A percentile compares a stretch with the other conserved stretches of the same genome.
phyloP scores from a whole-genome alignment of 35 echinoderm and acorn worm species.

The Apostichopus californicus region DNA sequence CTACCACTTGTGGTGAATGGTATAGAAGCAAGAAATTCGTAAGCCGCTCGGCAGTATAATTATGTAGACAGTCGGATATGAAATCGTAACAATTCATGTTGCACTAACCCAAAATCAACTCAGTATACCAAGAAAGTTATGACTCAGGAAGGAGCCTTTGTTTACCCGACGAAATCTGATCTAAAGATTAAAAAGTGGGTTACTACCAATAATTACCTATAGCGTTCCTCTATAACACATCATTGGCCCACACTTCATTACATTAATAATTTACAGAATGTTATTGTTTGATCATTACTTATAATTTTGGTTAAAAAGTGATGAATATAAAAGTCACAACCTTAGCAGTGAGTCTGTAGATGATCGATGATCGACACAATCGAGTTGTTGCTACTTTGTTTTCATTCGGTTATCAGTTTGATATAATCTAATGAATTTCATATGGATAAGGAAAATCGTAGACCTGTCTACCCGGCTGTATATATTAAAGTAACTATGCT shows the following conservation, averaged over 20 bases:
- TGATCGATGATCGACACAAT: conserved; percentile 5
- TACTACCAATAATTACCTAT: conserved; percentile 15
- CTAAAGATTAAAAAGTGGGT: conserved; percentile 14
- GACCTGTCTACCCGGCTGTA: no score
- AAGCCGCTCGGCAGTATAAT: no score
- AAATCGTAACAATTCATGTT: no score
- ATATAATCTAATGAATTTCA: no score
- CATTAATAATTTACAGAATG: conserved; percentile 15
- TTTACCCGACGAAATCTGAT: conserved; percentile 13
- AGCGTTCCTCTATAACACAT: conserved; percentile 13
- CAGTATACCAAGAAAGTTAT: no score
- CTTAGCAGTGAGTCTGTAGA: background rate
- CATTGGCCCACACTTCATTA: conserved; percentile 13
- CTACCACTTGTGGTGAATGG: no score
- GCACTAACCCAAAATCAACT: no score
- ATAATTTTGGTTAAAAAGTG: conserved; percentile 7
- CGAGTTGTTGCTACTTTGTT: conserved; percentile 7
- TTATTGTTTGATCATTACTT: conserved; percentile 15
- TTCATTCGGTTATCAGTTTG: background rate
- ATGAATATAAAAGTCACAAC: background rate
- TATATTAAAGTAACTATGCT: no score
- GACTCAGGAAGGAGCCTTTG: background rate
- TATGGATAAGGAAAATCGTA: no score
- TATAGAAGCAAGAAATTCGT: no score
- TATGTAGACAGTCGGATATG: no score